Evolutionary conservation across 2,797 vertebrate genomes (phyloP).

Genomic region (Adelosebastes latens): DNA sequence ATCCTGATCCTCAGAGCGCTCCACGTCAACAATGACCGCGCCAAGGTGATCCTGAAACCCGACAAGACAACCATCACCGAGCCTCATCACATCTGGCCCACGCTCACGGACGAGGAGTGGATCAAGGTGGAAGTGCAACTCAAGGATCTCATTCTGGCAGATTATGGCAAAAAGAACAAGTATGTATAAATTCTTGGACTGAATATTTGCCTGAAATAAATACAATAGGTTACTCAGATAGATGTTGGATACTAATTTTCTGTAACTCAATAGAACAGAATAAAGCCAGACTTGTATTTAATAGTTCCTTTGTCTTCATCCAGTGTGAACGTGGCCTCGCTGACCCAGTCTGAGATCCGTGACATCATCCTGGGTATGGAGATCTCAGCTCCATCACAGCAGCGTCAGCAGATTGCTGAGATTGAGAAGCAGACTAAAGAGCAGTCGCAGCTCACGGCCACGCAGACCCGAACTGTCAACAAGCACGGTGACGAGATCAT

Average conservation of each 20-base stretch:
- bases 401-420: constrained; percentile 98
- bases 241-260: neutral
- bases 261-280: neutral
- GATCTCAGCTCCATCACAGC: constrained; percentile 98
- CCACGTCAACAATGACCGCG: constrained; percentile 97
- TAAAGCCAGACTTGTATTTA: neutral
- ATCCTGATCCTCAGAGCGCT: constrained; percentile 97
- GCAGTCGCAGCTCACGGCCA: constrained; percentile 97
- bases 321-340: constrained; percentile 97
- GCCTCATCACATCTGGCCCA: constrained; percentile 99
- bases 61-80: constrained; percentile 99
- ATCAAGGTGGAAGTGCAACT: constrained; percentile 99
- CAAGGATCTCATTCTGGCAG: constrained; percentile 97
- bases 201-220: neutral
- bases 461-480: constrained; percentile 98
- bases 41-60: constrained; percentile 98
- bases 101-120: constrained; percentile 98
- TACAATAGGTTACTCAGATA: neutral
- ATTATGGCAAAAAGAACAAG: constrained; percentile 99
- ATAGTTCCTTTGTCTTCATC: constrained; percentile 18
- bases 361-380: constrained; percentile 99
- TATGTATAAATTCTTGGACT: constrained; percentile 70
- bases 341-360: constrained; percentile 98
- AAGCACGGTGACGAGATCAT: constrained; percentile 99
- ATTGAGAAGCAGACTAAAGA: constrained; percentile 99